These are phyloP conservation scores for Herpailurus yagouaroundi DNA, from an alignment of 2,113 vertebrate species.

Conservation along the genomic window DNA sequence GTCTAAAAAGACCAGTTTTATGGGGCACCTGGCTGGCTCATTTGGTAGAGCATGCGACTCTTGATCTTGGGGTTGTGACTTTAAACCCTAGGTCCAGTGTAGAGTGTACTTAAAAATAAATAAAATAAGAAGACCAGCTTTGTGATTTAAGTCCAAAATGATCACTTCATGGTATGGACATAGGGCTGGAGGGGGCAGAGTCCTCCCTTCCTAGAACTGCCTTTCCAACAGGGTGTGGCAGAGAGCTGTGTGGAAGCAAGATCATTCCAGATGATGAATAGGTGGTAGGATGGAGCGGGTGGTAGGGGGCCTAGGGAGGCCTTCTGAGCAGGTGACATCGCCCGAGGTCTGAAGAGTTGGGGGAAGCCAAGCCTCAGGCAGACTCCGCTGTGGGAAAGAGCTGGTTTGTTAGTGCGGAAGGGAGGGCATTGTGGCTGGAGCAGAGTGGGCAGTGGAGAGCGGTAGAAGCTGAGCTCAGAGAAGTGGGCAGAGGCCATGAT, in stretches of 20 bases:
- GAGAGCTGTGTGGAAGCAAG: background rate
- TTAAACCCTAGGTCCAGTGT: background rate
- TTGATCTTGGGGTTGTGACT: background rate
- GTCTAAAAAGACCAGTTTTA: background rate
- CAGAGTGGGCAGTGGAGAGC: background rate
- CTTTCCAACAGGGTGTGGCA: background rate
- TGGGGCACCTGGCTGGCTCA: background rate
- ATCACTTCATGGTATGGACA: background rate
- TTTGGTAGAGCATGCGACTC: background rate
- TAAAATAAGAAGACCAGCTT: background rate
- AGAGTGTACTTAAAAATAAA: background rate
- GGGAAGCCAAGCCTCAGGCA: background rate
- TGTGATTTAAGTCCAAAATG: background rate
- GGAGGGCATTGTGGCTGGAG: background rate
- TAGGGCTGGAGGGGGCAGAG: background rate
- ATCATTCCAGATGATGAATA: background rate
- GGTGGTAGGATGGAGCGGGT: background rate
- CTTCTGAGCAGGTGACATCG: accelerated
- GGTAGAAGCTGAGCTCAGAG: background rate
- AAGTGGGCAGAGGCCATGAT: background rate
- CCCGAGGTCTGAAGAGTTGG: background rate
- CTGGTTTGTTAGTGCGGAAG: background rate
- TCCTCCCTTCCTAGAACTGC: background rate
- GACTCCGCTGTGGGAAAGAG: background rate
- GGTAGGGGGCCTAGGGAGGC: background rate